Evolutionary conservation across 35 echinoderm and acorn worm species (phyloP).

Genomic region (Apostichopus japonicus): DNA sequence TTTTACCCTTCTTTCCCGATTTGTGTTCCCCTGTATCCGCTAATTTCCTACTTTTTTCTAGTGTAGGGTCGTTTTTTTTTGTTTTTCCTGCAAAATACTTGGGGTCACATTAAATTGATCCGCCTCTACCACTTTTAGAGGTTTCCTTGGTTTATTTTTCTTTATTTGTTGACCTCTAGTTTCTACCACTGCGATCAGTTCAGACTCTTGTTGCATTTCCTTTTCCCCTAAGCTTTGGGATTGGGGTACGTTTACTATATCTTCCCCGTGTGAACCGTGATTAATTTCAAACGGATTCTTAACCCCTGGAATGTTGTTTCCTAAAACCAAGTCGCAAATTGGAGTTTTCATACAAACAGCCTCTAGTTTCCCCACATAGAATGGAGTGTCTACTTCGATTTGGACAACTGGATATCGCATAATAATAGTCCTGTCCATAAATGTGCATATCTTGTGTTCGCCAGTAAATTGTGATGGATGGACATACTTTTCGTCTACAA

Average conservation of each 20-base stretch:
- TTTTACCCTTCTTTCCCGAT: no score
- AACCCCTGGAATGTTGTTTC: slow-evolving; percentile 24
- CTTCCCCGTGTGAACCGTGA: no score
- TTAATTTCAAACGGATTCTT: background rate
- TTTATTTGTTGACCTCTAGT: background rate
- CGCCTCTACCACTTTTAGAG: background rate
- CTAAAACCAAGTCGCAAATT: slow-evolving; percentile 18
- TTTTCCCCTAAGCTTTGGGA: background rate
- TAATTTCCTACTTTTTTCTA: no score
- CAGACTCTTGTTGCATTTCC: background rate
- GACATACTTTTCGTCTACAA: slow-evolving; percentile 53
- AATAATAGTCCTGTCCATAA: slow-evolving; percentile 65
- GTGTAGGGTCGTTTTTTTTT: no score
- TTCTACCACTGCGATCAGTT: background rate
- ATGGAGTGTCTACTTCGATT: slow-evolving; percentile 54
- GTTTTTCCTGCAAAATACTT: no score
- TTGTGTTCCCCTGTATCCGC: no score
- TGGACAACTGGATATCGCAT: slow-evolving; percentile 46
- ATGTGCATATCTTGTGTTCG: slow-evolving; percentile 53
- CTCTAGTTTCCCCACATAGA: background rate
- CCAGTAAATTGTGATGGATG: slow-evolving; percentile 47
- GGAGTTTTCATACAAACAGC: background rate
- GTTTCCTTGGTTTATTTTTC: background rate
- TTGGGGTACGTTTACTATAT: no score
- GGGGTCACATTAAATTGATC: background rate